A percentile compares a stretch with the other conserved stretches of the same genome.
phyloP scores from a whole-genome alignment of 2,888 invertebrate genomes.

The Sepioteuthis lessoniana region DNA sequence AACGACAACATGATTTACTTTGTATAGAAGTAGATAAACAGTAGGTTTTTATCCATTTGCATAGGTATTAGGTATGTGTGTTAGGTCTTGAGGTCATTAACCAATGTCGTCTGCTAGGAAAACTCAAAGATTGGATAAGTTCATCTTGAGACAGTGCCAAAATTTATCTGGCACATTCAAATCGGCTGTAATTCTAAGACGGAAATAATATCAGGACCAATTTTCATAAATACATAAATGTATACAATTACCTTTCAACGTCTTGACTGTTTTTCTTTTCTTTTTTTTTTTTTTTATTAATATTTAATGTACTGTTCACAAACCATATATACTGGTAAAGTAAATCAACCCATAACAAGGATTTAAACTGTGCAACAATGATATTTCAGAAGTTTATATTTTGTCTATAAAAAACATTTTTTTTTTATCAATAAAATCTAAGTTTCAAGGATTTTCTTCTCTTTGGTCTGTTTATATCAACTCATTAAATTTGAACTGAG shows the following conservation, averaged over 20 bases:
- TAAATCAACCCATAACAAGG: neutral
- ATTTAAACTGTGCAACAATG: neutral
- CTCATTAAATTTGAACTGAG: too few species aligned
- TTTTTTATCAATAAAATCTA: neutral
- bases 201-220: neutral
- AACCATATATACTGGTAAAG: neutral
- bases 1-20: neutral
- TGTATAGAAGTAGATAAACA: neutral
- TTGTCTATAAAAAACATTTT: neutral
- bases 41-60: neutral
- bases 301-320: neutral
- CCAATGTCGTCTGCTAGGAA: conserved; percentile 2
- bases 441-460: too few species aligned
- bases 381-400: neutral
- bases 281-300: neutral
- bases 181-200: neutral
- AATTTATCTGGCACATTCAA: conserved; percentile 33
- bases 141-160: neutral
- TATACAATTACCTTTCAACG: neutral
- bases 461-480: too few species aligned
- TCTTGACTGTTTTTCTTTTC: neutral
- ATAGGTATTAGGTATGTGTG: neutral
- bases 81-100: neutral
- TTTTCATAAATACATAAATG: conserved; percentile 10
- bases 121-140: neutral